A percentile compares a stretch with the other conserved stretches of the same genome.
phyloP scores from a whole-genome alignment of 2,797 vertebrate species.

The Triplophysa bombifrons region DNA sequence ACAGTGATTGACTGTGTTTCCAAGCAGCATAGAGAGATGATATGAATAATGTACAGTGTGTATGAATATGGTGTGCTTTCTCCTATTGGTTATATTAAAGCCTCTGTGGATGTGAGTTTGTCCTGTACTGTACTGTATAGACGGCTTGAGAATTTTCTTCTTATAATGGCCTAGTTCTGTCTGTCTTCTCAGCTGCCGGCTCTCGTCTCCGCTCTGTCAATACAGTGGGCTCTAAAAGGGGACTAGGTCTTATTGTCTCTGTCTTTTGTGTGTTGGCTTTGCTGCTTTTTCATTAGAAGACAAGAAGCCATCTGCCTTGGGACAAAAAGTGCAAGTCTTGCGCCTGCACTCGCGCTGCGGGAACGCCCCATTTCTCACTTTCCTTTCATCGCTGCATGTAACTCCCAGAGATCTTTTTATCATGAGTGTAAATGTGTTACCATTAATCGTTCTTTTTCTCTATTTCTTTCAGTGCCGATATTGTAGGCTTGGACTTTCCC shows the following conservation, averaged over 20 bases:
- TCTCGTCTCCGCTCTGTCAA: conserved; percentile 64
- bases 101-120: conserved; percentile 57
- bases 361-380: conserved; percentile 19
- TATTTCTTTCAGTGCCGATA: conserved; percentile 15
- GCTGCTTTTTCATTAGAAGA: conserved; percentile 72
- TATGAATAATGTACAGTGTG: not conserved
- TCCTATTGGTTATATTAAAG: not conserved
- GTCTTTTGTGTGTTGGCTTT: conserved; percentile 73
- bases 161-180: conserved; percentile 59
- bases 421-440: not conserved
- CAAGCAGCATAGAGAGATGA: not conserved
- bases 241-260: conserved; percentile 68
- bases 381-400: conserved; percentile 11
- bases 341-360: conserved; percentile 20
- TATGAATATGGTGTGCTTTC: not conserved
- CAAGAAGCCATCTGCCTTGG: conserved; percentile 82
- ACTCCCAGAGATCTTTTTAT: conserved; percentile 25
- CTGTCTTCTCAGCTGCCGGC: conserved; percentile 68
- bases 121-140: conserved; percentile 56
- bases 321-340: conserved; percentile 70
- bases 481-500: not conserved
- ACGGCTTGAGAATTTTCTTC: conserved; percentile 53
- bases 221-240: conserved; percentile 69
- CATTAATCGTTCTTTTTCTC: not conserved
- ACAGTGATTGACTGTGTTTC: conserved; percentile 7